Evolutionary conservation across 92 coral and sea anemone genomes (phyloP).

Genomic region (Heliopora coerulea): DNA sequence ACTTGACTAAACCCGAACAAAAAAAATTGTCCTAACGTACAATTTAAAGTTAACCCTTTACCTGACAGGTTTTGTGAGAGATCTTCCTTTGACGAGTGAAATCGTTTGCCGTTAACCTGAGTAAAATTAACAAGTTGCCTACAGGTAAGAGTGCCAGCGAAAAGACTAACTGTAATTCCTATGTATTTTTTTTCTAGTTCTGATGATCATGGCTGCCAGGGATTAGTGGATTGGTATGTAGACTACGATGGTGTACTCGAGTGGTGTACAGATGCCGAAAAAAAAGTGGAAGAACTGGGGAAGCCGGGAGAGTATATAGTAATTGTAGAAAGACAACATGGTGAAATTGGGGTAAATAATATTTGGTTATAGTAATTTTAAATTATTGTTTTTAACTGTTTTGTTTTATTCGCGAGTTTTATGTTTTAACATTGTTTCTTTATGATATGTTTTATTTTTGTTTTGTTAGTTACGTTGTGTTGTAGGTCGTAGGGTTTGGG

Average conservation of each 20-base stretch:
- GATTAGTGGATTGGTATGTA: constrained; percentile 21
- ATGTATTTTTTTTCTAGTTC: constrained; percentile 8
- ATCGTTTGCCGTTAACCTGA: background rate
- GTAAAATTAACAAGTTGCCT: background rate
- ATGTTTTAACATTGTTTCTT: too few relatives aligned
- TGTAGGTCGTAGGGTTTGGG: too few relatives aligned
- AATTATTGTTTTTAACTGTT: too few relatives aligned
- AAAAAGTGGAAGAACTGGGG: constrained; percentile 9
- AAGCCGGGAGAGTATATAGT: constrained; percentile 31
- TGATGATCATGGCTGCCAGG: constrained; percentile 15
- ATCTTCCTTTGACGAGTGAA: too few relatives aligned
- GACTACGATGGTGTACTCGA: constrained; percentile 11
- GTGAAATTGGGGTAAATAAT: constrained; percentile 35
- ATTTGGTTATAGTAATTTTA: too few relatives aligned
- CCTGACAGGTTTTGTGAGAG: too few relatives aligned
- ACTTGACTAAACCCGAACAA: too few relatives aligned
- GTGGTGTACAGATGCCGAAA: constrained; percentile 31
- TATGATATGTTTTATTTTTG: too few relatives aligned
- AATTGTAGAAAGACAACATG: constrained; percentile 34
- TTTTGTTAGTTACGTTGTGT: too few relatives aligned
- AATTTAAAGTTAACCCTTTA: too few relatives aligned
- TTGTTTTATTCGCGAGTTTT: too few relatives aligned
- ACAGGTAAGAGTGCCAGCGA: background rate
- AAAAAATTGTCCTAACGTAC: too few relatives aligned
- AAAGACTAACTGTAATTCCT: background rate